Conservation (phyloP, 2,888 invertebrate species). For the Aphodius granarius region DNA sequence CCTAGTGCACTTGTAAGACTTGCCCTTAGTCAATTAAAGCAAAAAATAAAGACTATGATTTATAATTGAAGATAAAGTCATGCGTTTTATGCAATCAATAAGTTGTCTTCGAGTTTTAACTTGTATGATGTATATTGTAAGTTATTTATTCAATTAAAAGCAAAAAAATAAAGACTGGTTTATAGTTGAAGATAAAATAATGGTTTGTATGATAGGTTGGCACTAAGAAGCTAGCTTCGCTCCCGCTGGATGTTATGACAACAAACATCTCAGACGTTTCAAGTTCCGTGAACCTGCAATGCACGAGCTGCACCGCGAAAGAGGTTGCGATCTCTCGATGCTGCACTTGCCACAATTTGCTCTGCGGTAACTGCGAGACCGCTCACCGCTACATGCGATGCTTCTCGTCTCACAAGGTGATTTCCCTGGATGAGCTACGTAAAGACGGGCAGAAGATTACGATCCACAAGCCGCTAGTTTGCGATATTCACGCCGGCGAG, state of each 20-base stretch:
- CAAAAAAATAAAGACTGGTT: slow-evolving; percentile 3
- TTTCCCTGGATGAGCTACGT: slow-evolving; percentile 84
- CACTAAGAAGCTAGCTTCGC: slow-evolving; percentile 73
- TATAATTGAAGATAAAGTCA: no score
- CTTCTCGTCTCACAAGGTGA: slow-evolving; percentile 92
- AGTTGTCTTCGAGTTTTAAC: no score
- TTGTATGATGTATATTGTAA: no score
- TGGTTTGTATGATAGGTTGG: slow-evolving; percentile 62
- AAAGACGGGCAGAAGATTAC: slow-evolving; percentile 76
- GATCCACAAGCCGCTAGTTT: slow-evolving; percentile 88
- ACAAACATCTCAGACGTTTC: slow-evolving; percentile 84
- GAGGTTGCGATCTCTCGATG: slow-evolving; percentile 93
- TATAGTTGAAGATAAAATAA: background rate
- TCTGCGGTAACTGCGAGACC: slow-evolving; percentile 92
- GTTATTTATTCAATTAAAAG: background rate
- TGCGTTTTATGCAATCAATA: no score
- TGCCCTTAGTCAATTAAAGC: no score
- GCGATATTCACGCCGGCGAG: slow-evolving; percentile 79
- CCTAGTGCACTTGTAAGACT: no score
- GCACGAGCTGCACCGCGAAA: slow-evolving; percentile 95
- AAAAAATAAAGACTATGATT: no score
- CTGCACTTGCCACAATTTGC: slow-evolving; percentile 91
- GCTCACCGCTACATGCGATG: slow-evolving; percentile 97
- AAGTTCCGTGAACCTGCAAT: slow-evolving; percentile 67
- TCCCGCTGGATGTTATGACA: slow-evolving; percentile 85